Base-by-base conservation (phyloP, 2,888 invertebrate species). In the Gibbula magus region DNA sequence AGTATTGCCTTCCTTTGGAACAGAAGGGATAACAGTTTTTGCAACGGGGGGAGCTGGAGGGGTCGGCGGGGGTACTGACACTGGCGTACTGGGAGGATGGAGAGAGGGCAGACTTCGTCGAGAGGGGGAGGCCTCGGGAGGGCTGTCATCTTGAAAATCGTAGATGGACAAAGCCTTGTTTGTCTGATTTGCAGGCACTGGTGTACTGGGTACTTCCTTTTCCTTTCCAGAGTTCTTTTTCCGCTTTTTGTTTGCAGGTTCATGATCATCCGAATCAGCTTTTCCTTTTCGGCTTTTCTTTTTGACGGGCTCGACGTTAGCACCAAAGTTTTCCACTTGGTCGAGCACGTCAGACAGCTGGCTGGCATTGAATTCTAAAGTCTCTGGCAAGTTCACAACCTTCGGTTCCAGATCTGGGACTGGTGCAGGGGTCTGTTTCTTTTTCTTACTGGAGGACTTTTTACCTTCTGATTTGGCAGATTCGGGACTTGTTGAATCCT, bases 281-380 rank as follows among this genome's bases (percentile, higher is more conserved):
- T 88, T 88, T 32, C 85, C 86, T 77, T 88, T 88, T 32, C 78
- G 77, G 53, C 66, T 70, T 61, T 73, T 56, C 56, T 73, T 56
- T 51, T 78, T 78, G 35, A 54, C 54, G 16, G 81, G 78, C 52
- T 80, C 56, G 32, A 56, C 70, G 3, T 32, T 22, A 52, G 74
- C 53, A 35, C 87, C 88, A 51, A 89, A 84, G 45, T 88, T 88
- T 82, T 92, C 92, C 16, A 91, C 91, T 77, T 91, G 91, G 79
- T 91, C 91, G n/a, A 92, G 82, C 2, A 92, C 91, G 79, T 88
- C 89, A 7, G 85, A 86, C 32, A 92, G 78, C 66, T 92, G 91
- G 78, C 86, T 90, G 77, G 88, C 91, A 67, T 86, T 84, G 81
- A 92, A 91, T 35, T 86, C 89, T 29, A 91, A 90, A 61, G 85